Base-by-base conservation (phyloP, 2,113 vertebrate species). In the Pampusana beccarii region DNA sequence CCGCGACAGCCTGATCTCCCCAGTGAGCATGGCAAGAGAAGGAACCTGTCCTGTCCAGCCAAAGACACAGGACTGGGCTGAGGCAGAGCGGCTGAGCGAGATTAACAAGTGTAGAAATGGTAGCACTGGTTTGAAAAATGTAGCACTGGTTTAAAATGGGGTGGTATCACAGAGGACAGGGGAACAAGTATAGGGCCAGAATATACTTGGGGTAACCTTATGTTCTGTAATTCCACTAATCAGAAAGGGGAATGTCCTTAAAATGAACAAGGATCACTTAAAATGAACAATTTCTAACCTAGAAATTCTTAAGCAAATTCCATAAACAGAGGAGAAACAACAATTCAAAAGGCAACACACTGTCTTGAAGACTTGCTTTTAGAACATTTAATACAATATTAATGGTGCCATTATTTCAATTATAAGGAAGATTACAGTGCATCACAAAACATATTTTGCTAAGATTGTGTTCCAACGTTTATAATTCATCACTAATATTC, bases 171-270 rank as follows among this genome's bases (percentile, higher is more conserved):
- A 85, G 33, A 78, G 40, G 33, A 53, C 40, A 78, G 29, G 8
- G 16, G 73, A 69, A 57, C 0, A 0, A 26, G 40, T 8, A 48
- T 21, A 21, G 3, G 11, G 34, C 11, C 1, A 11, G 62, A 83
- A 69, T 33, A 5, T 13, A 60, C 48, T 11, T 78, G 13, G 84
- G 24, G 25, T 38, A 77, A 64, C 23, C 44, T 78, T 81, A 65
- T 20, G 44, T 72, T 82, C 50, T 88, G 16, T 60, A 78, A 69
- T 56, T 78, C 44, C n/a, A n/a, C 19, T 87, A 36, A 78, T 54
- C 34, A 78, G 60, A 72, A 77, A 78, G 44, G 17, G 34, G 7
- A 73, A 65, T 42, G 26, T 38, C 65, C 36, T 31, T 65, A 70
- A 64, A 92, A 87, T 10, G 4, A 69, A 53, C 14, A 62, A 40